Conservation (phyloP, 2,888 invertebrate species). For the Athalia cordata region DNA sequence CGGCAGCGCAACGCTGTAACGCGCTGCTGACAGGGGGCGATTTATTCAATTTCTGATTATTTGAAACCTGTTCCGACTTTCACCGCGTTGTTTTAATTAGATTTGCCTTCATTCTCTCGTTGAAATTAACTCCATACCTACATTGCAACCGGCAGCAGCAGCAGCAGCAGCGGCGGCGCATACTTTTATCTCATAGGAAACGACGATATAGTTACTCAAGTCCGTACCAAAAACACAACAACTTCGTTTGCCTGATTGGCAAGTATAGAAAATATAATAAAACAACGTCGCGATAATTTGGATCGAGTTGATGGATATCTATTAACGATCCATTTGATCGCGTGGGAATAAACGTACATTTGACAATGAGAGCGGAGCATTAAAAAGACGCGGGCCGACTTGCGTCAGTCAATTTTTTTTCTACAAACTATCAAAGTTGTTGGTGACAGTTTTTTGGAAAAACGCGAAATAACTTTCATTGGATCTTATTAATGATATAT, state of each 20-base stretch:
- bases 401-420: too few relatives aligned
- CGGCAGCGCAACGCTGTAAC: background rate
- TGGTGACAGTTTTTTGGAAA: too few relatives aligned
- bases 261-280: too few relatives aligned
- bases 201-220: background rate
- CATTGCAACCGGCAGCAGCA: background rate
- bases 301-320: constrained; percentile 27
- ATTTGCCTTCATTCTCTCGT: constrained; percentile 41
- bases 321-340: constrained; percentile 8
- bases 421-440: too few relatives aligned
- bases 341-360: constrained; percentile 2
- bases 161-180: background rate
- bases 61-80: constrained; percentile 44
- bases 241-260: too few relatives aligned
- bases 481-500: too few relatives aligned
- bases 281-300: background rate
- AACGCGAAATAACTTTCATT: too few relatives aligned
- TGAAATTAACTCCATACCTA: constrained; percentile 33
- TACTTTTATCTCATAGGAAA: background rate
- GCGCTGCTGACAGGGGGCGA: constrained; percentile 39
- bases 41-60: constrained; percentile 46
- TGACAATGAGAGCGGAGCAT: background rate
- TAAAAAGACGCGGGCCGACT: too few relatives aligned
- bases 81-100: constrained; percentile 43
- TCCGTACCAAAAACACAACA: background rate